Base-by-base conservation (phyloP, 2,888 invertebrate species). In the Acanthococcus lagerstroemiae region DNA sequence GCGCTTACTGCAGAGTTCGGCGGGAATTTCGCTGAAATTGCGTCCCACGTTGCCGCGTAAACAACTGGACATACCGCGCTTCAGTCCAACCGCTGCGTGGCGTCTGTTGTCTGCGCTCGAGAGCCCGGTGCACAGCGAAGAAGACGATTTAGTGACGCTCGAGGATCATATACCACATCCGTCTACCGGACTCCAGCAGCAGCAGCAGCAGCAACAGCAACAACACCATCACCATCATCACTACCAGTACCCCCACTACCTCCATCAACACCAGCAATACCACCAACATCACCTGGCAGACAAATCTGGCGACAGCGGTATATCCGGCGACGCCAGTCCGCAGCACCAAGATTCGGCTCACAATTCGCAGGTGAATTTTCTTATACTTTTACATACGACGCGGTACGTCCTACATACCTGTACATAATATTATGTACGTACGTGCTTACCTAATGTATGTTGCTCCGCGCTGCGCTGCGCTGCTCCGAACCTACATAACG, bases 1-100 rank as follows among this genome's bases (percentile, higher is more conserved):
- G 12, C 37, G 37, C 12, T 37, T 60, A 25, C 58, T 25, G 19
- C 55, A 69, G 69, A 68, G 66, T 19, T 65, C 68, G 26, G 66
- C 63, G 30, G 68, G 67, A n/a, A 85, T 90, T 65, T 84, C 86
- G 24, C 76, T 90, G 61, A 83, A 86, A 68, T 77, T 90, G 66
- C 81, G 89, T 0, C 90, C 90, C 0, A 89, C 87, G 0, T 74
- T 90, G 69, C 90, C 90, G 1, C 87, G 88, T 74, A 86, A 88
- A 70, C 86, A 85, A 72, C 79, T 85, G 26, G 84, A 86, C 69
- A 83, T 88, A 60, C 88, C 90, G 0, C 78, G 87, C 67, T 91
- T 91, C 77, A 90, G 89, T 1, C 90, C 91, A 0, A 84, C 86
- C 0, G 85, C 88, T 0, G 90, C 90, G 0, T 91, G 91, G 91